These are phyloP conservation scores for Polymixis flavicincta DNA, from an alignment of 2,888 invertebrate species.

Conservation along the genomic window DNA sequence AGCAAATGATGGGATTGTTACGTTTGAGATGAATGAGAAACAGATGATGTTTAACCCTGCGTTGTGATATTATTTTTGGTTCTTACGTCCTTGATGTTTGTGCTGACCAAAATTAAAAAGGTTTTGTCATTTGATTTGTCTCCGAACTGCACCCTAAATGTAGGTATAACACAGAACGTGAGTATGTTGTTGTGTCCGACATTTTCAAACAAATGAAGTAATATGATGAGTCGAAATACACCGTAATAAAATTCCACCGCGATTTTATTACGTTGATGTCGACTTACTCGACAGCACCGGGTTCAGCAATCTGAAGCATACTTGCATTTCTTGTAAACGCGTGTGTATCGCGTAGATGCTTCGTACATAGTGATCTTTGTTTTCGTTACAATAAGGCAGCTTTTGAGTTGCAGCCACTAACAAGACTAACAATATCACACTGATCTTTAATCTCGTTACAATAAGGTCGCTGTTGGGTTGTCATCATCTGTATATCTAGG, in stretches of 20 bases:
- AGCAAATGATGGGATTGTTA: conserved; percentile 42
- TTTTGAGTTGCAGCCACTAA: no score
- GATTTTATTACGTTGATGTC: no score
- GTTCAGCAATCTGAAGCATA: neutral
- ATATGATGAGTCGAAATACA: no score
- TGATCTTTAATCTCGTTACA: no score
- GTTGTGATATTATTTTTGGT: conserved; percentile 13
- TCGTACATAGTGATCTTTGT: no score
- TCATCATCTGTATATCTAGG: neutral
- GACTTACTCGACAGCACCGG: neutral
- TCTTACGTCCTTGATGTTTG: neutral
- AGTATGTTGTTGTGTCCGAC: neutral
- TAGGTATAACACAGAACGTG: neutral
- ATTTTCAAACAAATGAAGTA: neutral
- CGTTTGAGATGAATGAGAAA: conserved; percentile 67
- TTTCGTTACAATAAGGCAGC: no score
- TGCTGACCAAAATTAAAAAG: neutral
- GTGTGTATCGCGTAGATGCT: neutral
- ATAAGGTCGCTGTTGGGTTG: no score
- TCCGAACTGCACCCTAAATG: neutral
- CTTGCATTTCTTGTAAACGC: conserved; percentile 1
- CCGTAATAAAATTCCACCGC: no score
- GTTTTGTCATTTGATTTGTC: neutral
- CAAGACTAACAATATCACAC: no score
- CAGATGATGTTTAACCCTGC: conserved; percentile 43